Evolutionary conservation across 2,888 invertebrate species (phyloP), one percentile per base, ranked within the genome.

Genomic region (Drosophila formosana): DNA sequence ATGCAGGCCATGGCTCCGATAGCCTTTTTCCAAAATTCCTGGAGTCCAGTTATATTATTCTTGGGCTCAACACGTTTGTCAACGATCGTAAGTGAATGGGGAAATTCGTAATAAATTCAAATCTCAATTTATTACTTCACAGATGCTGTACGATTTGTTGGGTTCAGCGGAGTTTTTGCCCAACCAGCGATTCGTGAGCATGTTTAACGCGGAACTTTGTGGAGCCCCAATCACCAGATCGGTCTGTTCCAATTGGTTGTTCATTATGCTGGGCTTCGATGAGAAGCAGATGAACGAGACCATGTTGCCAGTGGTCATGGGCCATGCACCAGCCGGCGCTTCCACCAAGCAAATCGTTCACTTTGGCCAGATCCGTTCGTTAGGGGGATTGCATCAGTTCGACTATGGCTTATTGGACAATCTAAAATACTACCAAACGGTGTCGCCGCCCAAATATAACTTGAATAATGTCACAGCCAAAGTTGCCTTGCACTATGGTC

Each of bases 281-380:
- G 92, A 93, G 46, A 91, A 92, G 23, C 94, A 95, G 85, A 71
- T 91, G 66, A 91, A 91, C 58, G 85, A 89, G 95, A 95, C 95
- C 2, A 93, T 95, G 92, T 77, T 96, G 26, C 95, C 96, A 0
- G 94, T 95, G 0, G 94, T 95, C 60, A 80, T 95, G n/a, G 94
- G 94, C 0, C 95, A 96, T 77, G 91, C 93, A 0, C 96, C 96
- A 0, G 95, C 96, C 1, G 96, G 96, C 4, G 93, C 95, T 0
- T 94, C 96, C 0, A 94, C 94, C 0, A 94, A 94, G 80, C 96
- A 96, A 89, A 89, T 96, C 1, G 92, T 94, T 4, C 97, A 97
- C 91, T 97, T 94, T 87, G 95, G 93, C 0, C 97, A 97, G 92
- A 93, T 94, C 13, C 93, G 95, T 28, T 81, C 90, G 3, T 93